Evolutionary conservation across 2,797 vertebrate species (phyloP).

Genomic region (Urocyon cinereoargenteus): DNA sequence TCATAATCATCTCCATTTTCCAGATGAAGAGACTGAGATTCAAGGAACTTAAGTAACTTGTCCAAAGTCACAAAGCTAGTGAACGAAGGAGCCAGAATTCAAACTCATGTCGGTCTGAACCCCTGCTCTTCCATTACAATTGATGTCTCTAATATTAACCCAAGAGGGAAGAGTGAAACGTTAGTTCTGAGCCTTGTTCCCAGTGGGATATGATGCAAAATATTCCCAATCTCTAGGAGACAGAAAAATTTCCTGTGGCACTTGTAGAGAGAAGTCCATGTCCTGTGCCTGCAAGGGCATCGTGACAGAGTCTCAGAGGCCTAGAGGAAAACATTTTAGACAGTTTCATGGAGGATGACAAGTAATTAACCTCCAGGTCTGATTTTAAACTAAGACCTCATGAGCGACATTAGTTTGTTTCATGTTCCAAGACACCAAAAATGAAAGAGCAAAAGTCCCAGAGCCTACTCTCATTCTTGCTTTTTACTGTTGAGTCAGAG

Average conservation of each 20-base stretch:
- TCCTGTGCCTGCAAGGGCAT: neutral
- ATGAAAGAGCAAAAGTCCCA: neutral
- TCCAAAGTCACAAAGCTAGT: neutral
- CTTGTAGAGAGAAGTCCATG: neutral
- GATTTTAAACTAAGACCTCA: slow-evolving; percentile 8
- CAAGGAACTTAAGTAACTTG: neutral
- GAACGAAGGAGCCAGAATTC: neutral
- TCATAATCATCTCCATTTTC: neutral
- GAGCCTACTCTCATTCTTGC: neutral
- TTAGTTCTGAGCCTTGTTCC: neutral
- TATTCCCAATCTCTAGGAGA: neutral
- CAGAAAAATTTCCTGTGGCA: neutral
- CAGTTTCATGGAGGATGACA: neutral
- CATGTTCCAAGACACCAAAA: slow-evolving; percentile 37
- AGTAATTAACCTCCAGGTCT: neutral
- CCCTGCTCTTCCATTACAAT: neutral
- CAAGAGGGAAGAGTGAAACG: neutral
- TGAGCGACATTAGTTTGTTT: neutral
- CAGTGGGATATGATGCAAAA: neutral
- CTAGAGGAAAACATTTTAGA: neutral
- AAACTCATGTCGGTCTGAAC: neutral
- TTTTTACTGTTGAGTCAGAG: neutral
- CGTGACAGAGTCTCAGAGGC: neutral
- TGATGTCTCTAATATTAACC: neutral
- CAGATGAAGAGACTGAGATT: neutral